phyloP scores from a whole-genome alignment of 30 jellyfish, hydroid and myxozoan genomes.

The Aurelia sp. region DNA sequence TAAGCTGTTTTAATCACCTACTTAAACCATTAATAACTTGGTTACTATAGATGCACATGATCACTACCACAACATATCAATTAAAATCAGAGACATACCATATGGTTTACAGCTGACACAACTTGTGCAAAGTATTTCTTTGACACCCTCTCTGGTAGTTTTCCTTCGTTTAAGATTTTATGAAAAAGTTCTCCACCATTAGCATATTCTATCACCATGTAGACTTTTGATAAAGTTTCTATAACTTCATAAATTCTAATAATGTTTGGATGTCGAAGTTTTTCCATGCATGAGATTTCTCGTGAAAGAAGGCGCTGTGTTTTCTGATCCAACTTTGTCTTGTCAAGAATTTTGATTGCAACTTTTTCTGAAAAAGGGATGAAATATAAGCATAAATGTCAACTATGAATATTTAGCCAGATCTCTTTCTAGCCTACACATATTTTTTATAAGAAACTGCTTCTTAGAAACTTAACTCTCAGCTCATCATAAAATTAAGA shows the following conservation, averaged over 20 bases:
- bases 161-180: slow-evolving; percentile 87
- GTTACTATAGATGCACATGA: too few relatives aligned
- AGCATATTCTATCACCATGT: slow-evolving; percentile 92
- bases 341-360: slow-evolving; percentile 90
- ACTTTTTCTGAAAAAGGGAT: slow-evolving; percentile 75
- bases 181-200: slow-evolving; percentile 94
- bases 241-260: slow-evolving; percentile 91
- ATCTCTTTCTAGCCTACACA: too few relatives aligned
- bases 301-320: slow-evolving; percentile 87
- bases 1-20: too few relatives aligned
- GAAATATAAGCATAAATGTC: neutral
- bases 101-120: slow-evolving; percentile 87
- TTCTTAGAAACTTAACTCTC: too few relatives aligned
- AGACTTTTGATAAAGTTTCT: slow-evolving; percentile 80
- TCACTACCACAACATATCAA: too few relatives aligned
- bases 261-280: slow-evolving; percentile 87
- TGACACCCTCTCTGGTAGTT: slow-evolving; percentile 80
- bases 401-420: too few relatives aligned
- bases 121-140: slow-evolving; percentile 86
- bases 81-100: slow-evolving; percentile 63
- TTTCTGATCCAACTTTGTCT: slow-evolving; percentile 90
- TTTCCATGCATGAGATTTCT: slow-evolving; percentile 91
- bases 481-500: too few relatives aligned
- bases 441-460: too few relatives aligned
- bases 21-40: too few relatives aligned